Evolutionary conservation across 2,797 vertebrate species (phyloP).

Genomic region (Buphagus erythrorhynchus): DNA sequence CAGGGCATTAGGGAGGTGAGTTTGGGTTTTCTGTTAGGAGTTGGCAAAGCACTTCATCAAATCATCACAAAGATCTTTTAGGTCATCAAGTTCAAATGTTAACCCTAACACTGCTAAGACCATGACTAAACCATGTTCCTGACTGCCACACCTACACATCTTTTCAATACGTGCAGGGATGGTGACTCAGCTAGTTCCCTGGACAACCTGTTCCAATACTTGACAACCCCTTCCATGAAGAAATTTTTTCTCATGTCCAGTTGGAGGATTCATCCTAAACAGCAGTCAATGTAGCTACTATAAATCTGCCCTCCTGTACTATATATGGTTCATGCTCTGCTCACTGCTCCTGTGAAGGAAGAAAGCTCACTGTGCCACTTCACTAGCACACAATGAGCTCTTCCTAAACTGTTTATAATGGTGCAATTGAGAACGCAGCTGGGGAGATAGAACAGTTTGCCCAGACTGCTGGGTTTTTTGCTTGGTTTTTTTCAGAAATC

Average conservation of each 20-base stretch:
- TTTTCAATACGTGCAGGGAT: not conserved
- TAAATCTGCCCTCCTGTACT: not conserved
- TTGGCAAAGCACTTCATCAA: not conserved
- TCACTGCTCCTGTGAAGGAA: not conserved
- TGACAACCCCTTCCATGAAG: not conserved
- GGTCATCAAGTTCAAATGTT: not conserved
- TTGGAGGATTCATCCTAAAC: not conserved
- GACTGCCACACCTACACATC: not conserved
- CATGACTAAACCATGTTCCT: not conserved
- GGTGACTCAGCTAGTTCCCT: not conserved
- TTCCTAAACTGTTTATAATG: not conserved
- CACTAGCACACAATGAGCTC: not conserved
- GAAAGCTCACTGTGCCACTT: not conserved
- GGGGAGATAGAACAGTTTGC: not conserved
- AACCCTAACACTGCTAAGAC: not conserved
- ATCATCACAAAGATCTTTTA: not conserved
- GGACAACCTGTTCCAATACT: not conserved
- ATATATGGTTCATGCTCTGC: not conserved
- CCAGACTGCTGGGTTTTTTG: not conserved
- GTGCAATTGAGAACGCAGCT: not conserved
- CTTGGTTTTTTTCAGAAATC: not conserved
- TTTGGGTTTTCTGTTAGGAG: not conserved
- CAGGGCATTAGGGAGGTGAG: not conserved
- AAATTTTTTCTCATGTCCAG: not conserved
- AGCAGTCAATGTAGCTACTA: fast-evolving